Conservation (phyloP, 2,113 vertebrate genomes). For the Saguinus imperator region DNA sequence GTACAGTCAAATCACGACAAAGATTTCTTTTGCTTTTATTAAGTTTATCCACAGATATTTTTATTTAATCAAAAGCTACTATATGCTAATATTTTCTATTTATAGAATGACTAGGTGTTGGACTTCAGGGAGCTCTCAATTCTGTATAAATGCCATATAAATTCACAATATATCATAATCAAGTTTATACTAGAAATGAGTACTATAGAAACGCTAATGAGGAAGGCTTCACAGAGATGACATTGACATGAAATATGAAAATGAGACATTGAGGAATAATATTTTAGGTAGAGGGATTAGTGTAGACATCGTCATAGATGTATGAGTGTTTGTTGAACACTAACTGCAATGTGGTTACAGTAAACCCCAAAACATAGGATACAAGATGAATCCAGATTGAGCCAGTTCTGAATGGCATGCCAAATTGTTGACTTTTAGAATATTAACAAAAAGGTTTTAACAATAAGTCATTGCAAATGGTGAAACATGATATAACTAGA, state of each 20-base stretch:
- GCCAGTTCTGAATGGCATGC: not conserved
- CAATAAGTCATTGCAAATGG: not conserved
- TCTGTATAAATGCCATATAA: not conserved
- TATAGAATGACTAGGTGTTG: not conserved
- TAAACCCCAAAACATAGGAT: not conserved
- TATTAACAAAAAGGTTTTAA: not conserved
- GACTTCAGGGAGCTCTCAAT: not conserved
- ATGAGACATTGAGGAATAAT: not conserved
- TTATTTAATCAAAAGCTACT: not conserved
- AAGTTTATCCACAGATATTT: not conserved
- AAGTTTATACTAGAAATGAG: not conserved
- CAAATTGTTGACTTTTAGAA: not conserved
- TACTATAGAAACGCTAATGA: not conserved
- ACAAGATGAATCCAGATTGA: not conserved
- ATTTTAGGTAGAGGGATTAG: not conserved
- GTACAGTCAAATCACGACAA: not conserved
- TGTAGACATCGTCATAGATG: not conserved
- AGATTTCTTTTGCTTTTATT: not conserved
- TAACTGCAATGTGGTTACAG: not conserved
- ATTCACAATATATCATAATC: not conserved
- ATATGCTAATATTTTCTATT: not conserved
- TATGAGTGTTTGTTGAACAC: not conserved
- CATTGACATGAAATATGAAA: not conserved
- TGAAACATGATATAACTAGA: not conserved
- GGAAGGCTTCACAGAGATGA: not conserved